Evolutionary conservation across 2,113 vertebrate species (phyloP).

Genomic region (Psilopogon haemacephalus): DNA sequence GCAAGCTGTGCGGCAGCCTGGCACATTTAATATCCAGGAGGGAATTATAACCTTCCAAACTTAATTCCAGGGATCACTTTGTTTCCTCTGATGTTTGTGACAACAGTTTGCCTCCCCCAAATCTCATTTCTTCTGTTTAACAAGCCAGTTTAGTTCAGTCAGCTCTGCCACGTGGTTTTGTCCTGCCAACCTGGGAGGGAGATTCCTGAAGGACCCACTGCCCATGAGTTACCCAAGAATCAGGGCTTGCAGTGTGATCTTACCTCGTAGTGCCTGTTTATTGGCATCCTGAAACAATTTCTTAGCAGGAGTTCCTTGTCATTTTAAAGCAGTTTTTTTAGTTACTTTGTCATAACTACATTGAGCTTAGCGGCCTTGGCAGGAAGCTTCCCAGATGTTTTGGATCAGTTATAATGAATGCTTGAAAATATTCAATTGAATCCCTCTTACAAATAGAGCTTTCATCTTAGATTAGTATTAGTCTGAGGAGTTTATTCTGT

Average conservation of each 20-base stretch:
- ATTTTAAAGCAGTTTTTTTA: background rate
- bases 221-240: fast-evolving
- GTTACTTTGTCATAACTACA: background rate
- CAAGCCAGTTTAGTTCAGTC: background rate
- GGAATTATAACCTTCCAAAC: background rate
- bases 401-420: conserved; percentile 1
- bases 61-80: background rate
- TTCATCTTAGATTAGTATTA: conserved; percentile 14
- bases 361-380: background rate
- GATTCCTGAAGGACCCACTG: background rate
- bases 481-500: background rate
- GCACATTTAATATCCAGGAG: background rate
- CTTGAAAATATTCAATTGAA: background rate
- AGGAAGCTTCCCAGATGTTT: conserved; percentile 30
- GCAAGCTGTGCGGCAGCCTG: background rate
- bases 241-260: fast-evolving
- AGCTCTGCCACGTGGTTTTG: background rate
- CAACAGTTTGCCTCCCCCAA: background rate
- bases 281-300: background rate
- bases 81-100: background rate
- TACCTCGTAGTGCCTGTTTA: fast-evolving
- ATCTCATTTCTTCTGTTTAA: background rate
- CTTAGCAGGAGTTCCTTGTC: background rate
- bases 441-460: background rate
- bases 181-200: background rate